Conservation (phyloP, 1,140 invertebrate genomes). For the Tetragnatha versicolor region DNA sequence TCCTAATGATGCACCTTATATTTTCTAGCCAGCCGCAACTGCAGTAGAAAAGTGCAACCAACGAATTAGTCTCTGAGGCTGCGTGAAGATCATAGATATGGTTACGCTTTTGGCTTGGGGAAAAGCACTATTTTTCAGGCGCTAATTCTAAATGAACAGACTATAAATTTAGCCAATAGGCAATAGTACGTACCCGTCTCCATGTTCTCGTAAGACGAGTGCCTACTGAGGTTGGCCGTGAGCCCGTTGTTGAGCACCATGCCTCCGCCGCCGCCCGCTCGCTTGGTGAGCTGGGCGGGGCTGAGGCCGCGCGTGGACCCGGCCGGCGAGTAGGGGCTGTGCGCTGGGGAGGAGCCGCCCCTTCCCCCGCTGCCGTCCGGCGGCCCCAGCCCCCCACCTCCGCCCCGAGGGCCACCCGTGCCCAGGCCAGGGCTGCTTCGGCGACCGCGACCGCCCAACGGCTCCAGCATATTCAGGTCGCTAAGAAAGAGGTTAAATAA, state of each 20-base stretch:
- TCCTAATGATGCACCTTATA: too few relatives aligned
- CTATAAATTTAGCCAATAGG: too few relatives aligned
- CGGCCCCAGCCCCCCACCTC: constrained; percentile 1
- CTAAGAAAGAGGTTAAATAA: not conserved
- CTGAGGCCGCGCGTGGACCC: constrained; percentile 11
- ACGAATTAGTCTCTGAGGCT: too few relatives aligned
- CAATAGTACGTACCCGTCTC: not conserved
- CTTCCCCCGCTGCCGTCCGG: constrained; percentile 16
- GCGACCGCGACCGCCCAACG: not conserved
- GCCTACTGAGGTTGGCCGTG: not conserved
- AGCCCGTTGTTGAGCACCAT: constrained; percentile 8
- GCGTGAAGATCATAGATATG: too few relatives aligned
- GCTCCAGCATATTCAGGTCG: constrained; percentile 38
- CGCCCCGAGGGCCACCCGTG: constrained; percentile 13
- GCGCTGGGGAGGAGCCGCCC: constrained; percentile 4
- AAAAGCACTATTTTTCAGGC: too few relatives aligned
- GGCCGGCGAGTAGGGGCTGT: constrained; percentile 42
- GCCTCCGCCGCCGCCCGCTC: not conserved
- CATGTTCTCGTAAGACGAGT: constrained; percentile 21
- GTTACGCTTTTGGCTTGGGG: too few relatives aligned
- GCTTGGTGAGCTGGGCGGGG: constrained; percentile 1
- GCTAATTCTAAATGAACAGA: too few relatives aligned
- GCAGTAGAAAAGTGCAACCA: too few relatives aligned
- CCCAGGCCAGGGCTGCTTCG: constrained; percentile 48
- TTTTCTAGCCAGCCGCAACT: too few relatives aligned